Base-by-base conservation (phyloP, 2,113 vertebrate species). In the Ammodytes dubius region DNA sequence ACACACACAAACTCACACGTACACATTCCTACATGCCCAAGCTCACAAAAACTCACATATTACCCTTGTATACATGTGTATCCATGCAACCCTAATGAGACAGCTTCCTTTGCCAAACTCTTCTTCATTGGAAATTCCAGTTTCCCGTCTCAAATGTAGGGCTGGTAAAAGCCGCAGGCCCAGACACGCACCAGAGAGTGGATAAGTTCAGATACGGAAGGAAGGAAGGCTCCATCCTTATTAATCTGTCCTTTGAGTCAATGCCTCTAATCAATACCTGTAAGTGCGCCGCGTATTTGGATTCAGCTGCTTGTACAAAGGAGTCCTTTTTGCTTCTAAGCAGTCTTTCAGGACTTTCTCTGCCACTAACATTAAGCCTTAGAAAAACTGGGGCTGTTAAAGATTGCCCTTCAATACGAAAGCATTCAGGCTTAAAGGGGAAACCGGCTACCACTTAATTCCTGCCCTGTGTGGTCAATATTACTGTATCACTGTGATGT, bases 61-160 rank as follows among this genome's bases (percentile, higher is more conserved):
- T 39, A 40, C 42, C 27, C 45, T 63, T 59, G 53, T 54, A 1
- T 45, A 50, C 37, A 57, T 69, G 10, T 73, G 72, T 68, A 60
- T 40, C 56, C 7, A 68, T 43, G 17, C 9, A 75, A 70, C 76
- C n/a, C 43, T 58, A 5, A 75, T 14, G 14, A 56, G n/a, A 70
- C 53, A 42, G 42, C 19, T 74, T 11, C 12, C n/a, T 70, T 74
- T 63, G 49, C 42, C 14, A 71, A 79, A 61, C 9, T 74, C 27
- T 9, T 17, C 14, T 64, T 73, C 2, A 53, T 54, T 81, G 79
- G 70, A 88, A 88, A 89, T 84, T 88, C 83, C 85, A 78, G 11
- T n/a, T 82, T 58, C 59, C 15, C 50, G 40, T 74, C 8, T 39
- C 4, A 3, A 13, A 58, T 0, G 46, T 50, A 46, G 2, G 12